Evolutionary conservation across 1,140 invertebrate genomes (phyloP).

Genomic region (Pantala flavescens): DNA sequence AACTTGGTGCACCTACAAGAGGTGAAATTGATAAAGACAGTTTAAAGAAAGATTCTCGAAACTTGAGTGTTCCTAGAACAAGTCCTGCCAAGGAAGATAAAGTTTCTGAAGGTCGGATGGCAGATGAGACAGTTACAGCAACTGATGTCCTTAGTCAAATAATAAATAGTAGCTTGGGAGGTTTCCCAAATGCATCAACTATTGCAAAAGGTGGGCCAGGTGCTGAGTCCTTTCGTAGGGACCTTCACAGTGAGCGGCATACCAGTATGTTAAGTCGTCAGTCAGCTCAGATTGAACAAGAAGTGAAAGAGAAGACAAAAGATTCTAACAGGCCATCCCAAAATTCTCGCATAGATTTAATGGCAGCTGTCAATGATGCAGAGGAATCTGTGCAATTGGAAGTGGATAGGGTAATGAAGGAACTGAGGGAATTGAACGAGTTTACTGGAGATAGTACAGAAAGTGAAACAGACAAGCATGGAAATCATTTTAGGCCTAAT

Average conservation of each 20-base stretch:
- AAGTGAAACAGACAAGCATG: neutral
- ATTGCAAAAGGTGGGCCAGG: neutral
- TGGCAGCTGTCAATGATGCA: conserved; percentile 24
- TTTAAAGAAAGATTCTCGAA: neutral
- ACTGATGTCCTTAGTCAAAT: conserved; percentile 40
- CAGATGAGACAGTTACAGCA: conserved; percentile 37
- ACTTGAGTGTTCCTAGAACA: neutral
- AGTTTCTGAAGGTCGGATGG: neutral
- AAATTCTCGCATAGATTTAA: neutral
- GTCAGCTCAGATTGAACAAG: neutral
- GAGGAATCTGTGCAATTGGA: conserved; percentile 28
- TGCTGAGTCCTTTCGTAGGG: neutral
- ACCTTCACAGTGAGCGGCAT: neutral
- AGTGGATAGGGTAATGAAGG: conserved; percentile 23
- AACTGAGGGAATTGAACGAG: conserved; percentile 33
- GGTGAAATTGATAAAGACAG: neutral
- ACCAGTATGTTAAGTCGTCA: neutral
- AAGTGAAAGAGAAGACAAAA: neutral
- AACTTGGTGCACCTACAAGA: neutral
- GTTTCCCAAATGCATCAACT: neutral
- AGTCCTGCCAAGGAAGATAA: neutral
- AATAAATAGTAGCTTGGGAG: conserved; percentile 28
- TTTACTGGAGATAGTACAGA: conserved; percentile 31
- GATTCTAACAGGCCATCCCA: neutral
- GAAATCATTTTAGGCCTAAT: neutral